Conservation (phyloP, 2,797 vertebrate species). For the Melanotaenia parkinsoni region DNA sequence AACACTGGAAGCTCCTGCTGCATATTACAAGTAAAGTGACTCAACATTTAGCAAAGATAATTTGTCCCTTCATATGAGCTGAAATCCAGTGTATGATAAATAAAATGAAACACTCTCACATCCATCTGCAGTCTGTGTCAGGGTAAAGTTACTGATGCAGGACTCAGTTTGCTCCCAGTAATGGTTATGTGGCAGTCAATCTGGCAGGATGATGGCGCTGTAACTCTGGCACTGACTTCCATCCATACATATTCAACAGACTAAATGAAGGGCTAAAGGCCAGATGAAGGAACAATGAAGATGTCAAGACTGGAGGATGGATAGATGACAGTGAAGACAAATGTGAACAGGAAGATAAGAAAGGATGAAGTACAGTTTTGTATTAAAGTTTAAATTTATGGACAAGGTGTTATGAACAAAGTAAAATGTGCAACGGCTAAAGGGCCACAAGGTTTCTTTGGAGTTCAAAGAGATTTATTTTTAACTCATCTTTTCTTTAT, state of each 20-base stretch:
- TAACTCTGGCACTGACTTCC: conserved; percentile 25
- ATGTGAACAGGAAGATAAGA: conserved; percentile 22
- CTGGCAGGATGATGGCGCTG: background rate
- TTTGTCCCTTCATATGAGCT: background rate
- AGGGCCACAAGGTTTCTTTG: background rate
- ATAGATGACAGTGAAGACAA: conserved; percentile 12
- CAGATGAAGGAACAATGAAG: conserved; percentile 3
- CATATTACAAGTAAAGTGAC: background rate
- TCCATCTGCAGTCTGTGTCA: background rate
- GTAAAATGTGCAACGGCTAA: background rate
- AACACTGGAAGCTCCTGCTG: conserved; percentile 1
- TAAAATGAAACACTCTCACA: background rate
- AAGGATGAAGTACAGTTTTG: background rate
- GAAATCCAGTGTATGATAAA: background rate
- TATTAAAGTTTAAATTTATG: background rate
- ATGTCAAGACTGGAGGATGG: conserved; percentile 24
- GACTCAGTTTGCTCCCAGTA: conserved; percentile 22
- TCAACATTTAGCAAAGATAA: background rate
- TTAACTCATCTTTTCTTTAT: background rate
- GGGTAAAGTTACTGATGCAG: conserved; percentile 10
- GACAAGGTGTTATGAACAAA: background rate
- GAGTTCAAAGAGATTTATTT: background rate
- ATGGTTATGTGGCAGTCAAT: background rate
- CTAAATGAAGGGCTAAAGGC: conserved; percentile 18
- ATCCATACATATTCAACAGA: conserved; percentile 38